Conservation (phyloP, 2,113 vertebrate species). For the Corythornis vintsioides region DNA sequence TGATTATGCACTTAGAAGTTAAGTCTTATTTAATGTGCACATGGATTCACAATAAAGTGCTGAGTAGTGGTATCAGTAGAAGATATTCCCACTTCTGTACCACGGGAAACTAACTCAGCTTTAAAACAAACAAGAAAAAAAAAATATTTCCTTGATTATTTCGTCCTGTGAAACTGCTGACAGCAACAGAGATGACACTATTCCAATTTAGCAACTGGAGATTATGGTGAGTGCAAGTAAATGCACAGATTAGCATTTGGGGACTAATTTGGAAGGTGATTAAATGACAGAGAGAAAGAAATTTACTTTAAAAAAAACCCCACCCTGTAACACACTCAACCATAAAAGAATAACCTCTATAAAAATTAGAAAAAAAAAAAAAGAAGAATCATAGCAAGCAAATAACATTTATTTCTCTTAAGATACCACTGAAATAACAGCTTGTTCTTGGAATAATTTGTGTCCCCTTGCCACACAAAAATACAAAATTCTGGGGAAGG, state of each 20-base stretch:
- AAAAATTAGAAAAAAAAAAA: not conserved
- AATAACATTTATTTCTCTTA: not conserved
- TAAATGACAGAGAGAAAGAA: not conserved
- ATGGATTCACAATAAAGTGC: not conserved
- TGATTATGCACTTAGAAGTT: not conserved
- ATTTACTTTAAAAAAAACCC: not conserved
- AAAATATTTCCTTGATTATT: not conserved
- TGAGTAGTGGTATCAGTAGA: not conserved
- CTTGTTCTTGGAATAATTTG: not conserved
- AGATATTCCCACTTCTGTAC: not conserved
- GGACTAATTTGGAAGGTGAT: not conserved
- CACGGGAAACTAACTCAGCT: not conserved
- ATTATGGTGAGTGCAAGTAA: not conserved
- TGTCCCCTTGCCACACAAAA: not conserved
- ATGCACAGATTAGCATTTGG: not conserved
- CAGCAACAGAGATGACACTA: not conserved
- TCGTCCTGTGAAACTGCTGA: not conserved
- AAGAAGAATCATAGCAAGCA: not conserved
- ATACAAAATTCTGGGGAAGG: not conserved
- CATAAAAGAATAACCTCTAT: not conserved
- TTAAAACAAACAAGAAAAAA: not conserved
- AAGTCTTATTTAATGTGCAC: not conserved
- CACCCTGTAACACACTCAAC: not conserved
- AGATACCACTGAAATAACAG: not conserved
- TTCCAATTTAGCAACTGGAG: not conserved